Base-by-base conservation (phyloP, 2,113 vertebrate species). In the Orientallactaga bullata region DNA sequence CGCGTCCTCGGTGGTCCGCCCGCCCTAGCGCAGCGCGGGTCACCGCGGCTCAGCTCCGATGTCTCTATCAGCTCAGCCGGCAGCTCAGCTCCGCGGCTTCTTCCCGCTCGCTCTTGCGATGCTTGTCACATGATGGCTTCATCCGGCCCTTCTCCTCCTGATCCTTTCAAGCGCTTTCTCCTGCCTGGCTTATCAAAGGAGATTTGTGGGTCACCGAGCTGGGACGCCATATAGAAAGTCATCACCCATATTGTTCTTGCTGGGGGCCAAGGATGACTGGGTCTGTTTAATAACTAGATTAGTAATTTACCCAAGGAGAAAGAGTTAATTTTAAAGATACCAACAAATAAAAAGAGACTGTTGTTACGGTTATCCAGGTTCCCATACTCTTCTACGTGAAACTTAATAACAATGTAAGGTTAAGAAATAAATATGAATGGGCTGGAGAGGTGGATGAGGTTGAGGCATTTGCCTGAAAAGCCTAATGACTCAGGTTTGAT, bases 101-200 rank as follows among this genome's bases (percentile, higher is more conserved):
- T 32, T 66, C 7, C 7, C 4, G 7, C 51, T 60, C 98, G 86
- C 96, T 89, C 96, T 98, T 98, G 97, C 97, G 98, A 98, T 98
- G 98, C 98, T 98, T 99, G 99, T 99, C 99, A 99, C 98, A 99
- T 99, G 99, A 99, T 98, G 98, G 98, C 99, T 99, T 99, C 99
- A 99, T 99, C 92, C 96, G 94, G 90, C 93, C 96, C 85, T 95
- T 97, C 85, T 92, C 93, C 97, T 98, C 97, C 97, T 98, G 97
- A 98, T 98, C 99, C 98, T 98, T 99, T 99, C 98, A 98, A 98
- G 98, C 97, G 98, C 98, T 98, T 98, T 98, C 98, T 98, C 98
- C 98, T 98, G 98, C 98, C 98, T 99, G 99, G 99, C 98, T 98
- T 99, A 99, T 99, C 99, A 99, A 99, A 99, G 98, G 98, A 99